Base-by-base conservation (phyloP, 2,797 vertebrate species). In the Phoxinus dragarum region DNA sequence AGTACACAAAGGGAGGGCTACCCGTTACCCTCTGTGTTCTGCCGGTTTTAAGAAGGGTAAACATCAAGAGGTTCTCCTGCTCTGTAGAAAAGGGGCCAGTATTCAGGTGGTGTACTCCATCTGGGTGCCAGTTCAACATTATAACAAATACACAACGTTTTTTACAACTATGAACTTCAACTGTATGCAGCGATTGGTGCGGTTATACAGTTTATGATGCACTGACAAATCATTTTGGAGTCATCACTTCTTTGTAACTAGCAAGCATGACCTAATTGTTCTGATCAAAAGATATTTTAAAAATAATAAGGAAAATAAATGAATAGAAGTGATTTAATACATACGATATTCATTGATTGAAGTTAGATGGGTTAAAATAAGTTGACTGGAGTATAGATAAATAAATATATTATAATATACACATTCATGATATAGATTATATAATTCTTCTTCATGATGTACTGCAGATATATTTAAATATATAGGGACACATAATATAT, bases 21-120 rank as follows among this genome's bases (percentile, higher is more conserved):
- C 10, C 23, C 5, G 12, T 67, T 84, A 49, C 72, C 72, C 68
- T 84, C n/a, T 71, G 10, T 44, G 11, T 59, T 78, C 66, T 78
- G 64, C 68, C 11, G 72, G 6, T 44, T 72, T 81, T 82, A 23
- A 59, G 52, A 11, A 47, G 36, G 36, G 81, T 54, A 59, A 71
- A 40, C 49, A 67, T 84, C 36, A 59, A 69, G 49, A 7, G 16
- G 19, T 64, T 76, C 4, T 78, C 44, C 31, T 84, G 40, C n/a
- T 6, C 1, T 82, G 56, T 23, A 44, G 19, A 82, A 74, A 74
- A 31, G 23, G 17, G 52, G 9, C 23, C 49, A 72, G 23, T 59
- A n/a, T 59, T 9, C 31, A 14, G 52, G 17, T 61, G 52, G 54
- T 61, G 52, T 47, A 47, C 40, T 44, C 68, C 10, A 59, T 59